Evolutionary conservation across 2,888 invertebrate species (phyloP).

Genomic region (Tipula vernalis): DNA sequence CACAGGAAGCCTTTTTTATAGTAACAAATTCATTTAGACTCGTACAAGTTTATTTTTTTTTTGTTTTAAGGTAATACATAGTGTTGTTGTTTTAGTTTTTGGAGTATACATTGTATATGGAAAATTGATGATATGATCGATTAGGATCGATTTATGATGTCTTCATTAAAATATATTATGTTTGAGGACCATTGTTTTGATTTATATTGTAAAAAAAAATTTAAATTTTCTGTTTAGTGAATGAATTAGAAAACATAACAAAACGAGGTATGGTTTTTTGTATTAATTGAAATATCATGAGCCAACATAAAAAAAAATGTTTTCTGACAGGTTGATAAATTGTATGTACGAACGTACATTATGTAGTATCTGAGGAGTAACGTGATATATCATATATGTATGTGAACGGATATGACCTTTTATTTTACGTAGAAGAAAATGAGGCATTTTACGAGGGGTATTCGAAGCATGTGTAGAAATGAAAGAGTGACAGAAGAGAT

Average conservation of each 20-base stretch:
- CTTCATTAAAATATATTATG: neutral
- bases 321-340: neutral
- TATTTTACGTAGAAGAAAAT: neutral
- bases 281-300: neutral
- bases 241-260: neutral
- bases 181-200: neutral
- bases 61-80: neutral
- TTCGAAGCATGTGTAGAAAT: neutral
- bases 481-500: too few species aligned
- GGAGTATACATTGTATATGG: neutral
- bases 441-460: neutral
- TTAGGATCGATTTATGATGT: constrained; percentile 4
- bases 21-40: neutral
- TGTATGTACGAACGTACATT: neutral
- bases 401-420: neutral
- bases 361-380: neutral
- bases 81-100: neutral
- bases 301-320: neutral
- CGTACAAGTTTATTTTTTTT: neutral
- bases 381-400: neutral
- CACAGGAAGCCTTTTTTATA: neutral
- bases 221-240: neutral
- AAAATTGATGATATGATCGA: constrained; percentile 4
- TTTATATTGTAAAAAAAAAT: neutral
- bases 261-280: neutral